Evolutionary conservation across 2,797 vertebrate genomes (phyloP).

Genomic region (Lemur catta): DNA sequence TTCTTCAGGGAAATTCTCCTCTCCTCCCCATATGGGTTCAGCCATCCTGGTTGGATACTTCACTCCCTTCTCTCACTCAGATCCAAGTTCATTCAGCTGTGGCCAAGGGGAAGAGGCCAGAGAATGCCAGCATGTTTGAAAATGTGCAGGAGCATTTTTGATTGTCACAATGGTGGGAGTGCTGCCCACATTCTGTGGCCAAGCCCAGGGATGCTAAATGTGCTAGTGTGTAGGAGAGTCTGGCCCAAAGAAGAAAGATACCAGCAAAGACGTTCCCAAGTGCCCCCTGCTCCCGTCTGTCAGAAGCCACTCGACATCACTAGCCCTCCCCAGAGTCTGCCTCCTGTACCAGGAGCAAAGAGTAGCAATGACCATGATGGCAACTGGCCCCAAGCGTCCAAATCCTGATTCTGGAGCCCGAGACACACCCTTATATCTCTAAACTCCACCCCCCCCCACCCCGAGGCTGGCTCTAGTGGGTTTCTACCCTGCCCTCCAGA

Average conservation of each 20-base stretch:
- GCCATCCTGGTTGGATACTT: background rate
- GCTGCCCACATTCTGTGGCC: background rate
- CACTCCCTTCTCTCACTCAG: background rate
- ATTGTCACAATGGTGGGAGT: background rate
- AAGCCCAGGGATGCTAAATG: background rate
- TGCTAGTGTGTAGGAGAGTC: background rate
- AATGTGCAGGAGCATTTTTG: background rate
- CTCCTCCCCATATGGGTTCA: background rate
- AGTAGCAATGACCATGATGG: background rate
- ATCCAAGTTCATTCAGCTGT: background rate
- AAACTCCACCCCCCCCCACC: background rate
- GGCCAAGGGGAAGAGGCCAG: background rate
- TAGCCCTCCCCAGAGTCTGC: background rate
- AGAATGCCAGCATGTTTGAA: background rate
- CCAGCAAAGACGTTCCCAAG: background rate
- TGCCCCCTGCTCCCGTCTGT: background rate
- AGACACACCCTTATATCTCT: background rate
- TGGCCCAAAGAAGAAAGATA: background rate
- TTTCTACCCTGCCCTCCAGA: background rate
- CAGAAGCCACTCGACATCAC: background rate
- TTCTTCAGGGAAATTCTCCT: background rate
- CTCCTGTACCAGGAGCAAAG: background rate
- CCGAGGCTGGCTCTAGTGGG: too few species aligned
- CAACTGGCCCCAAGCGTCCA: rapidly evolving
- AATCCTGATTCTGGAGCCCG: background rate